Evolutionary conservation across 1,140 invertebrate species (phyloP).

Genomic region (Charaxes varanes): DNA sequence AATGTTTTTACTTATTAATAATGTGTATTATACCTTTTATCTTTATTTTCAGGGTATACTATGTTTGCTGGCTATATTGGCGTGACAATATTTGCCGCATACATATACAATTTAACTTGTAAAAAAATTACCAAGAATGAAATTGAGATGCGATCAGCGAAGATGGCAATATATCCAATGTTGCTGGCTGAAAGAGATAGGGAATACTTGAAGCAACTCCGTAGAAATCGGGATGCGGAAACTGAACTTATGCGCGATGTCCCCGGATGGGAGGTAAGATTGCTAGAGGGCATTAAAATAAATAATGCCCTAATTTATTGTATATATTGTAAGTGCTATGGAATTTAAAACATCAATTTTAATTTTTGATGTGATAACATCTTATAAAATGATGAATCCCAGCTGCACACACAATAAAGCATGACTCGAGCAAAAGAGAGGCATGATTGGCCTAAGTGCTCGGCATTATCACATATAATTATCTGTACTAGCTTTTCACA

Average conservation of each 20-base stretch:
- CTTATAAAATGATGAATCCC: too few relatives aligned
- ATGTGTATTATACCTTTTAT: slow-evolving; percentile 4
- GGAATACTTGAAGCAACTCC: slow-evolving; percentile 86
- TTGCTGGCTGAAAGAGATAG: slow-evolving; percentile 88
- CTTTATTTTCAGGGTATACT: slow-evolving; percentile 66
- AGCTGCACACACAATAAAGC: too few relatives aligned
- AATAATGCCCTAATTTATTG: too few relatives aligned
- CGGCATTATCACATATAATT: too few relatives aligned
- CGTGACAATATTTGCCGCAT: slow-evolving; percentile 75
- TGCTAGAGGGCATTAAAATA: too few relatives aligned
- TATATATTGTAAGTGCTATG: too few relatives aligned
- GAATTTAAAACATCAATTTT: too few relatives aligned
- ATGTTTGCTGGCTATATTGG: slow-evolving; percentile 77
- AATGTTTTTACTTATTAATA: slow-evolving; percentile 2
- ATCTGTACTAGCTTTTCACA: too few relatives aligned
- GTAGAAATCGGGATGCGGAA: slow-evolving; percentile 89
- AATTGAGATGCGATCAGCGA: slow-evolving; percentile 84
- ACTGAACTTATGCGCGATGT: slow-evolving; percentile 90
- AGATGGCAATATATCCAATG: slow-evolving; percentile 83
- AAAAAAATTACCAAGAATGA: slow-evolving; percentile 73
- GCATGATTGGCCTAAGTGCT: too few relatives aligned
- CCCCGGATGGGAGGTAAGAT: slow-evolving; percentile 84
- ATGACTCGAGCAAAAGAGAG: too few relatives aligned
- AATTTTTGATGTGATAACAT: too few relatives aligned
- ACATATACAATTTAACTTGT: slow-evolving; percentile 75